Conservation (phyloP, 2,797 vertebrate genomes). For the Coendou prehensilis region DNA sequence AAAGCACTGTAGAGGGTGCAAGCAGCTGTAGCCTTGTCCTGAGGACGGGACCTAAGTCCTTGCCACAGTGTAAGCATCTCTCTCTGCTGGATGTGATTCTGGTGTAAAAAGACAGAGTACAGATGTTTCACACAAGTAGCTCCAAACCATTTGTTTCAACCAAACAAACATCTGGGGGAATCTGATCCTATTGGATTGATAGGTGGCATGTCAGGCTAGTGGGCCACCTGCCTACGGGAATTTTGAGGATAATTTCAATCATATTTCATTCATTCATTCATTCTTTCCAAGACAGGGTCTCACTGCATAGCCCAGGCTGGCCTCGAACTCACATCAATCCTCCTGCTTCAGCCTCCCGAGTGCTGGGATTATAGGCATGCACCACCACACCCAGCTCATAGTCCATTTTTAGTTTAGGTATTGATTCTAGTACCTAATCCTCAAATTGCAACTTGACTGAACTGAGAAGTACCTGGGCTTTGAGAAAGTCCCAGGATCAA, state of each 20-base stretch:
- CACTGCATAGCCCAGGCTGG: neutral
- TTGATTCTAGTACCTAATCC: neutral
- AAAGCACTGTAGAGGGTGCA: no score
- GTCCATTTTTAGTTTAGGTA: neutral
- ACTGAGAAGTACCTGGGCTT: neutral
- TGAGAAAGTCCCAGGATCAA: neutral
- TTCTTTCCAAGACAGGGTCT: no score
- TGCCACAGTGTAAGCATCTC: neutral
- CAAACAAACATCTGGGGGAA: neutral
- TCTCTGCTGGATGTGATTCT: neutral
- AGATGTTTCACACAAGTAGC: neutral
- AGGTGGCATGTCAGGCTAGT: neutral
- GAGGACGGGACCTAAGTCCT: neutral
- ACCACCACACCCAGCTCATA: neutral
- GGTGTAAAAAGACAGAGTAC: neutral
- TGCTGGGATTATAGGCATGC: neutral
- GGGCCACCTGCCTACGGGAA: neutral
- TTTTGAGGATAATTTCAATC: neutral
- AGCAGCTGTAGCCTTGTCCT: rapidly evolving
- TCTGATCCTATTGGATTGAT: rapidly evolving
- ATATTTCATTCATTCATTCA: neutral
- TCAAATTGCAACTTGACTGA: neutral
- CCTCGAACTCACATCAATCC: neutral
- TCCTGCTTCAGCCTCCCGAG: neutral
- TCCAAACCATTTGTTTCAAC: neutral